Percentiles rank a stretch among this genome's conserved stretches.
Conservation (phyloP, 2,888 invertebrate species). For the Trachelus tabidus region DNA sequence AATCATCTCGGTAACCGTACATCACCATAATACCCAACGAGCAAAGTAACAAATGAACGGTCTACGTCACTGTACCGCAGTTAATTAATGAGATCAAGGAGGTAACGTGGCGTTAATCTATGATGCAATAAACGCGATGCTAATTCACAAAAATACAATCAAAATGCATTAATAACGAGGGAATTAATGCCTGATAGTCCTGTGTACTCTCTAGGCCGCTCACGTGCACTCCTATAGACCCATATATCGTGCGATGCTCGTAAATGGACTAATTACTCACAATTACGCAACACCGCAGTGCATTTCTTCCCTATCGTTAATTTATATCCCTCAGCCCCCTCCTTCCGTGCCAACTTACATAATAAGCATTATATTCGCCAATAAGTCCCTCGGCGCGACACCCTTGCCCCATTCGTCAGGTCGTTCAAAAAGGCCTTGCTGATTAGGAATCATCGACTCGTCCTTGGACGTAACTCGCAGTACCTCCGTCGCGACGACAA, state of each 20-base stretch:
- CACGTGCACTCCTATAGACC: slow-evolving; percentile 15
- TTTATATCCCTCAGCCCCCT: slow-evolving; percentile 25
- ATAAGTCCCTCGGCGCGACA: neutral
- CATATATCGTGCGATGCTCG: slow-evolving; percentile 33
- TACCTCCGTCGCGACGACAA: neutral
- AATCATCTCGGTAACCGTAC: neutral
- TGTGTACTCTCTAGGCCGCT: slow-evolving; percentile 7
- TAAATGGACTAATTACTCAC: slow-evolving; percentile 58
- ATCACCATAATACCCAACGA: slow-evolving; percentile 16
- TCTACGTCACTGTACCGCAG: slow-evolving; percentile 30
- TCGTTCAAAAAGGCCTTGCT: neutral
- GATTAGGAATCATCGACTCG: neutral
- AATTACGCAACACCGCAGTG: slow-evolving; percentile 43
- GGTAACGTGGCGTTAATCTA: slow-evolving; percentile 52
- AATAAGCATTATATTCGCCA: slow-evolving; percentile 36
- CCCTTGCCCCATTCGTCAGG: neutral
- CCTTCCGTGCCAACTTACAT: slow-evolving; percentile 40
- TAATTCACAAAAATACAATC: slow-evolving; percentile 45
- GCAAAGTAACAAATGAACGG: slow-evolving; percentile 43
- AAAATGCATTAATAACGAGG: slow-evolving; percentile 56
- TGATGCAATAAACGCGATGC: slow-evolving; percentile 47
- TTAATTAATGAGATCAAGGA: slow-evolving; percentile 47
- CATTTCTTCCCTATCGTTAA: slow-evolving; percentile 48
- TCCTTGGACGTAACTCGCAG: neutral
- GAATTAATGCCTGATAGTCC: slow-evolving; percentile 45